Conservation (phyloP, 2,888 invertebrate genomes). For the Ochropleura leucogaster region DNA sequence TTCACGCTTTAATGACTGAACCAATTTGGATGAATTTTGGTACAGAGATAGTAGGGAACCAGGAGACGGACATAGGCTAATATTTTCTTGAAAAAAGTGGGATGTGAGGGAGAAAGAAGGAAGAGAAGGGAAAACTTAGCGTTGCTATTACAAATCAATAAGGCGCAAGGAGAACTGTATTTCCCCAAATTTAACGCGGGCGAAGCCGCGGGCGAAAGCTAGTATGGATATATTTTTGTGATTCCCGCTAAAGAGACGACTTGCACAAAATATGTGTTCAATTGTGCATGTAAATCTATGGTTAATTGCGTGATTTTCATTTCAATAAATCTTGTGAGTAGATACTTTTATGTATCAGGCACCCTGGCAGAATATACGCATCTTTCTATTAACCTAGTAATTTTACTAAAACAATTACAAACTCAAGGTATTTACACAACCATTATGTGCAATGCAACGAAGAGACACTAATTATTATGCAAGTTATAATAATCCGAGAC, state of each 20-base stretch:
- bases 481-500: constrained; percentile 36
- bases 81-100: too few species aligned
- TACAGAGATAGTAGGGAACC: too few species aligned
- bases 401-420: not conserved
- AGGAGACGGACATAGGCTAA: too few species aligned
- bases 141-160: too few species aligned
- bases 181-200: too few species aligned
- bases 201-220: too few species aligned
- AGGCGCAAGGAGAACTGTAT: too few species aligned
- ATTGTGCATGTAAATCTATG: not conserved
- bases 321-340: not conserved
- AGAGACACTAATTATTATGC: constrained; percentile 54
- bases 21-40: too few species aligned
- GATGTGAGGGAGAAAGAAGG: too few species aligned
- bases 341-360: not conserved
- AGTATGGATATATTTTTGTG: constrained; percentile 11
- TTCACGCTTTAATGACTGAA: too few species aligned
- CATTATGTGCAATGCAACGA: constrained; percentile 8
- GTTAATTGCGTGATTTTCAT: not conserved
- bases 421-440: constrained; percentile 21
- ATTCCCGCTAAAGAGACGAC: not conserved
- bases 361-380: not conserved
- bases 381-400: not conserved
- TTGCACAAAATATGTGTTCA: not conserved
- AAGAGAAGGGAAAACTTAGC: too few species aligned